Evolutionary conservation across 2,797 vertebrate species (phyloP), one percentile per base, ranked within the genome.

Genomic region (Enteromius unitaeniatus): DNA sequence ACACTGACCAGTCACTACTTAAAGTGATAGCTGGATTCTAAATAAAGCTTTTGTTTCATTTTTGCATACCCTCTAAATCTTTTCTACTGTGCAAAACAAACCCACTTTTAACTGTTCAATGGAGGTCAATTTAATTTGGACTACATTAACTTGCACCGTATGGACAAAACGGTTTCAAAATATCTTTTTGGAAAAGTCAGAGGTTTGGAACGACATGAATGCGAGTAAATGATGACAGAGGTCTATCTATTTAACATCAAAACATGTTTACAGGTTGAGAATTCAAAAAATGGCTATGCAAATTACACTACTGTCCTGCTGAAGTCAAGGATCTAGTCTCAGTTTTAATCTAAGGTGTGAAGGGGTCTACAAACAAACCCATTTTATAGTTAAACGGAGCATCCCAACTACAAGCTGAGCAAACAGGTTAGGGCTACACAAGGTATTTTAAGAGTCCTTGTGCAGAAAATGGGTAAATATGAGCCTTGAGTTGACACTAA

Each of bases 361-460:
- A 65, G 40, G 26, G 31, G 9, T 83, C 26, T 45, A 55, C 7
- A 28, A 21, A 31, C 2, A 21, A 28, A 26, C 6, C 11, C 21
- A 11, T 65, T 49, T 62, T 65, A 64, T 13, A n/a, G 13, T 55
- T 49, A 51, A 45, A 79, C 75, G 51, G 6, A 42, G 67, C 21
- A 64, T 31, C 60, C 42, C 7, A 49, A 64, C 51, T 69, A 34
- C 83, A 62, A 62, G 34, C 65, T 28, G 17, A 81, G 55, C 28
- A 86, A 83, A 86, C 74, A 53, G 49, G 31, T 80, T 37, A 83
- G 37, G 15, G 13, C 49, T 80, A 47, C 42, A 65, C 6, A 17
- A 3, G n/a, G 2, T 37, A 47, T 14, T 81, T 47, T 11, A 6
- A 19, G 65, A 19, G 3, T 84, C 14, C 42, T 34, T 62, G 31